phyloP scores from a whole-genome alignment of 2,797 vertebrate species.

The Phataginus tricuspis region DNA sequence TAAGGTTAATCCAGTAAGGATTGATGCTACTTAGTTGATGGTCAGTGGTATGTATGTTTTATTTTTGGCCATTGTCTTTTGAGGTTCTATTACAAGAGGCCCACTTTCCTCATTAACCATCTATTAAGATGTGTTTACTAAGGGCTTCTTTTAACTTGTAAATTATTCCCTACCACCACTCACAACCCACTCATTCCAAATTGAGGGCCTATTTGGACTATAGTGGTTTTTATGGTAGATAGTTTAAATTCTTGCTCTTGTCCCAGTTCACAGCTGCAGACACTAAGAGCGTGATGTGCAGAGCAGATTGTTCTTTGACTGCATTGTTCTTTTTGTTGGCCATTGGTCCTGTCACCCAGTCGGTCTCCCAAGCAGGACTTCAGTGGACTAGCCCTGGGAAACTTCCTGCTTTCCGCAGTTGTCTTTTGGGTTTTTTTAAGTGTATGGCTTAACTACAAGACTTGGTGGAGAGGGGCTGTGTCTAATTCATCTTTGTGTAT shows the following conservation, averaged over 20 bases:
- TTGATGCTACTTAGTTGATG: not conserved
- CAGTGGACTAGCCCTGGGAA: not conserved
- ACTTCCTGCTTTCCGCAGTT: no score
- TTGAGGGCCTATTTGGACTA: not conserved
- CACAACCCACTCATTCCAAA: fast-evolving
- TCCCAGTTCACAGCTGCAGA: not conserved
- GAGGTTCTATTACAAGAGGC: not conserved
- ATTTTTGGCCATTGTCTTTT: conserved; percentile 36
- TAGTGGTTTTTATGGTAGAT: not conserved
- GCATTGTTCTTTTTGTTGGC: not conserved
- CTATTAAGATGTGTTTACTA: not conserved
- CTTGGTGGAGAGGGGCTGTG: not conserved
- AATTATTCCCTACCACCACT: not conserved
- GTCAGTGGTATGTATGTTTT: not conserved
- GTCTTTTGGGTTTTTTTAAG: not conserved
- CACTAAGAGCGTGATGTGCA: not conserved
- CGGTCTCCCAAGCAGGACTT: not conserved
- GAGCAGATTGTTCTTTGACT: not conserved
- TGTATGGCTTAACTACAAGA: not conserved
- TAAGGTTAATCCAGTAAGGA: conserved; percentile 8
- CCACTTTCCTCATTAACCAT: not conserved
- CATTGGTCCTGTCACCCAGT: not conserved
- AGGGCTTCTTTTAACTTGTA: not conserved
- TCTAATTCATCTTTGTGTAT: not conserved
- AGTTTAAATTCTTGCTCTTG: not conserved